A percentile compares a stretch with the other conserved stretches of the same genome.
These are phyloP conservation scores for Probosciger aterrimus DNA, from an alignment of 2,113 vertebrate species.

Conservation along the genomic window DNA sequence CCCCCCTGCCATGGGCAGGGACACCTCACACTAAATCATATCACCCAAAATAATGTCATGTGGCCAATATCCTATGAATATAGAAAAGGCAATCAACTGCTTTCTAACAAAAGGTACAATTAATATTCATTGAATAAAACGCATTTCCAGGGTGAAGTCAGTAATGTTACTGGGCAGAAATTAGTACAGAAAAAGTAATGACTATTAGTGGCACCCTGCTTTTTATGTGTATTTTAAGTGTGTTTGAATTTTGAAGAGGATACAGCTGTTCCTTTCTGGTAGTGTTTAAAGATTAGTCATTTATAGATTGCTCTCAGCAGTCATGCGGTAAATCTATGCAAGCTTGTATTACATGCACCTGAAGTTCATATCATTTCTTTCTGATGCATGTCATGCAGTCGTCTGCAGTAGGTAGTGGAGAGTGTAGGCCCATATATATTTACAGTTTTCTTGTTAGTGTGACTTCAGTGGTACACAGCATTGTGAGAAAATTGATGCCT, in stretches of 20 bases:
- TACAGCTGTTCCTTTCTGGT: background rate
- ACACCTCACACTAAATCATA: too few relatives aligned
- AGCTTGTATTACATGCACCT: background rate
- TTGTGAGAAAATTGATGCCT: background rate
- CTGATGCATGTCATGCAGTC: background rate
- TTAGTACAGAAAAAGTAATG: background rate
- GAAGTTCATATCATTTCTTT: background rate
- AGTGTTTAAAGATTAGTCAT: background rate
- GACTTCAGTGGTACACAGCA: background rate
- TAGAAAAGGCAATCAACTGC: background rate
- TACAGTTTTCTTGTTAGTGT: background rate
- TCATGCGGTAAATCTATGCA: accelerated
- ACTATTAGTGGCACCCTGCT: background rate
- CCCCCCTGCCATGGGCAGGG: too few relatives aligned
- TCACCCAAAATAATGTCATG: background rate
- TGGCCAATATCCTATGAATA: background rate
- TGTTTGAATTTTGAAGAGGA: background rate
- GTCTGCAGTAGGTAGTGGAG: background rate
- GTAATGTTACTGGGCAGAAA: background rate
- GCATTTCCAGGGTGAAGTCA: background rate
- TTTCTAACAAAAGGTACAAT: background rate
- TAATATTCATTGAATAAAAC: background rate
- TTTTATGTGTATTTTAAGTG: background rate
- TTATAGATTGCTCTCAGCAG: background rate
- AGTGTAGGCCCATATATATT: background rate